Evolutionary conservation across 1,140 invertebrate species (phyloP), one percentile per base, ranked within the genome.

Genomic region (Venustaconcha ellipsiformis): DNA sequence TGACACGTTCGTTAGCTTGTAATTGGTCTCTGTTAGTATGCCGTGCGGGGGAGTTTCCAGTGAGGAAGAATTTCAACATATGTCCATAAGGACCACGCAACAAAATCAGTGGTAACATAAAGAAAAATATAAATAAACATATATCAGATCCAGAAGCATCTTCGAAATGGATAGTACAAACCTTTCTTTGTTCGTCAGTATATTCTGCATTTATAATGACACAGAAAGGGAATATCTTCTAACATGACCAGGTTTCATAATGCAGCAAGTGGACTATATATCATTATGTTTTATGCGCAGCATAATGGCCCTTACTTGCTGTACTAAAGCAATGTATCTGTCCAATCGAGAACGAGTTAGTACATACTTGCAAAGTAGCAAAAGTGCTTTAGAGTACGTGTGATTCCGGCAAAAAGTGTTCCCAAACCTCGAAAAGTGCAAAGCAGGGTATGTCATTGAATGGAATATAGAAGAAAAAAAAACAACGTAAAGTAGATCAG

Each of bases 51-150:
- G 3, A 14, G 11, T 37, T 23, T 14, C 57, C 17, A 37, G 8
- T 37, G 13, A n/a, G 14, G 11, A 70, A 15, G 13, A 15, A 1
- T 60, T 60, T 58, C 12, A 70, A 17, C 13, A 70, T 55, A 26
- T 6, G 48, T 6, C 69, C 69, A 18, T 70, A 70, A 17, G 30
- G 6, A n/a, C n/a, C 12, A 30, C 57, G 37, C 12, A 70, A 59
- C 13, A 70, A 5, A 15, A 57, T 18, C 20, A 70, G 69, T n/a
- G 69, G 69, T 8, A 70, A n/a, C 11, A 23, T 37, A 30, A 37
- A 70, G 17, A 23, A 23, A 70, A 70, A 62, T 14, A 59, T 3
- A 70, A 70, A 70, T 57, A 70, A 70, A 48, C 69, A 70, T 6
- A 30, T 57, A 30, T 30, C 62, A 30, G 17, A 14, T 62, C 13